Evolutionary conservation across 2,888 invertebrate genomes (phyloP), one percentile per base, ranked within the genome.

Genomic region (Epistrophella euchroma): DNA sequence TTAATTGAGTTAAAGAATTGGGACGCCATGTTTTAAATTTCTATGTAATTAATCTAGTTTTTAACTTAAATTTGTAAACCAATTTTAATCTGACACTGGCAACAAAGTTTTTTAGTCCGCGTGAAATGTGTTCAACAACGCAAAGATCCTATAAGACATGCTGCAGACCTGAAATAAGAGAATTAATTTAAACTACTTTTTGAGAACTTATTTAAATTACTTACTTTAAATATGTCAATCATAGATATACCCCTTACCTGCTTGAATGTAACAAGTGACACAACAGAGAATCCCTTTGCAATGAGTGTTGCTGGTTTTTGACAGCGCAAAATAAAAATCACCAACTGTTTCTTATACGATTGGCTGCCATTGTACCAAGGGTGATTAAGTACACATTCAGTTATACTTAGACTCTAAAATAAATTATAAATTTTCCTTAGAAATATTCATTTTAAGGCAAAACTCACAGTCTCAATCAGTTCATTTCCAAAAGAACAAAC

Each of bases 281-380:
- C 88, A 0, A 89, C 58, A n/a, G 89, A 75, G 68, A 89, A 89
- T 10, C 90, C 90, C 76, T 89, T 88, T 22, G 91, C 90, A 40
- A 79, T 89, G 1, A 90, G 58, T 28, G 88, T 83, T 0, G 88
- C 88, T 1, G 88, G 88, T 66, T 88, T 88, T 66, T 91, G 90
- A 0, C 90, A 84, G 2, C 90, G 89, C 6, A 88, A 82, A n/a
- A 90, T 89, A 4, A 91, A 87, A 32, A 89, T 88, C 0, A 89
- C 68, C 6, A 91, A 56, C 1, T 88, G 88, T 66, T 89, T 90
- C 47, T 89, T 90, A 74, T 90, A 91, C 1, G 87, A 80, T 28
- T 68, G 28, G 0, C 89, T 88, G 0, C 89, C 90, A 60, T 89
- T 88, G 11, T 89, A 88, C 90, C 91, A 91, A 19, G 88, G 72